Conservation (phyloP, 2,113 vertebrate genomes). For the Archocentrus centrarchus region DNA sequence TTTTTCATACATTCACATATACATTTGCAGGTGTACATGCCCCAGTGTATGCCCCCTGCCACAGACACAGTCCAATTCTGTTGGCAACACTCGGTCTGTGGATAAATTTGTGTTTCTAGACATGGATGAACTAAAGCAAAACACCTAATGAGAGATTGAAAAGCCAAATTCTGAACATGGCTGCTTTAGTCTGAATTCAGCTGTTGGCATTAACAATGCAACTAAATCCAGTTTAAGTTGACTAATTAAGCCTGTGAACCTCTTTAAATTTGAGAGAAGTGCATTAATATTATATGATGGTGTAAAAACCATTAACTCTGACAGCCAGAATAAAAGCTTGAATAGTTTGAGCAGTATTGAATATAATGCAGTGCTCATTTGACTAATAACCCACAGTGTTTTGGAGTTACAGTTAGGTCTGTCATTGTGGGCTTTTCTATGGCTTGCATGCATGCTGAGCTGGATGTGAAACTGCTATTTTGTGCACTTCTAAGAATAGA, state of each 20-base stretch:
- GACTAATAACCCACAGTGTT: slow-evolving; percentile 2
- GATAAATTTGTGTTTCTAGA: background rate
- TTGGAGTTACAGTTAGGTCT: background rate
- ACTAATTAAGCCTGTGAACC: background rate
- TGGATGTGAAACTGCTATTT: slow-evolving; percentile 17
- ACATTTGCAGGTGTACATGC: background rate
- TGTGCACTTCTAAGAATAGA: background rate
- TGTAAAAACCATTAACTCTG: background rate
- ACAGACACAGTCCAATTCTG: background rate
- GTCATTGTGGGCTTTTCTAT: background rate
- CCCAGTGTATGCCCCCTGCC: background rate
- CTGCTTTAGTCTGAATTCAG: background rate
- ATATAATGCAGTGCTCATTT: background rate
- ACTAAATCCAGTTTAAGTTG: background rate
- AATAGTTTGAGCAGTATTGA: background rate
- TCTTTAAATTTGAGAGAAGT: background rate
- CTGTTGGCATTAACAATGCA: background rate
- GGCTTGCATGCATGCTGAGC: background rate
- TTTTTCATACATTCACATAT: background rate
- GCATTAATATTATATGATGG: background rate
- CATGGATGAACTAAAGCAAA: background rate
- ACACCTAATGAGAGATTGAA: background rate
- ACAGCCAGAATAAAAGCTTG: background rate
- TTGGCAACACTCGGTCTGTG: background rate
- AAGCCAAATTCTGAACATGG: background rate